phyloP scores from a whole-genome alignment of 2,888 invertebrate genomes.

The Elysia crispata region DNA sequence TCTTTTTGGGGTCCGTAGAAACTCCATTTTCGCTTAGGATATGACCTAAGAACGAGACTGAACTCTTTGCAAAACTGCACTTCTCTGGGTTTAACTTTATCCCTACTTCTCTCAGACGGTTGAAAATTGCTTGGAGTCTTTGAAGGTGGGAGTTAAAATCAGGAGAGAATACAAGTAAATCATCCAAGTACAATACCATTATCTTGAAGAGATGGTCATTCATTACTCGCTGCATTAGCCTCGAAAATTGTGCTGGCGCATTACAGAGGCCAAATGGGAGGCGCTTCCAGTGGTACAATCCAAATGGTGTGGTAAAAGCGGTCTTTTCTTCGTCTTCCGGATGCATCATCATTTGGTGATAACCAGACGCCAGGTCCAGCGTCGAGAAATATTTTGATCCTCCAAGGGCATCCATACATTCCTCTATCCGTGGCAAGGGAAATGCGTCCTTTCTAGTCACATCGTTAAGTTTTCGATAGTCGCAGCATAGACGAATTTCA shows the following conservation, averaged over 20 bases:
- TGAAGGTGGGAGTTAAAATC: slow-evolving; percentile 41
- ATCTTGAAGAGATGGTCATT: slow-evolving; percentile 11
- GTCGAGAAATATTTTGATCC: slow-evolving; percentile 37
- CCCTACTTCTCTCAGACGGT: slow-evolving; percentile 40
- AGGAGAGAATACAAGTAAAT: not conserved
- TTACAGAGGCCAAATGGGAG: slow-evolving; percentile 34
- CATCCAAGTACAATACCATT: slow-evolving; percentile 18
- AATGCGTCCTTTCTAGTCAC: slow-evolving; percentile 27
- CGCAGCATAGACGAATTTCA: not conserved
- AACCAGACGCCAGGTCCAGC: slow-evolving; percentile 39
- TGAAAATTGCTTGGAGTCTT: slow-evolving; percentile 43
- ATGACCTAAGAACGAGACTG: slow-evolving; percentile 47
- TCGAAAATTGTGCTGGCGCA: slow-evolving; percentile 32
- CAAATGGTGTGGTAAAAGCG: slow-evolving; percentile 37
- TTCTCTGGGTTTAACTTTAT: slow-evolving; percentile 51
- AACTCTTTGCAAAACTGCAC: not conserved
- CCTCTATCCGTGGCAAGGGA: slow-evolving; percentile 18
- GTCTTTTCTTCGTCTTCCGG: slow-evolving; percentile 37
- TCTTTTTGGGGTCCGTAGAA: slow-evolving; percentile 45
- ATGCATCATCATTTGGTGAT: slow-evolving; percentile 40
- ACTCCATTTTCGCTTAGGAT: slow-evolving; percentile 50
- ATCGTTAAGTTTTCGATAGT: not conserved
- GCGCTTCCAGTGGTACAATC: slow-evolving; percentile 33
- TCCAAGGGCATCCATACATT: slow-evolving; percentile 32
- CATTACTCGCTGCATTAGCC: not conserved